phyloP scores from a whole-genome alignment of 2,113 vertebrate species.

The Grantiella picta region DNA sequence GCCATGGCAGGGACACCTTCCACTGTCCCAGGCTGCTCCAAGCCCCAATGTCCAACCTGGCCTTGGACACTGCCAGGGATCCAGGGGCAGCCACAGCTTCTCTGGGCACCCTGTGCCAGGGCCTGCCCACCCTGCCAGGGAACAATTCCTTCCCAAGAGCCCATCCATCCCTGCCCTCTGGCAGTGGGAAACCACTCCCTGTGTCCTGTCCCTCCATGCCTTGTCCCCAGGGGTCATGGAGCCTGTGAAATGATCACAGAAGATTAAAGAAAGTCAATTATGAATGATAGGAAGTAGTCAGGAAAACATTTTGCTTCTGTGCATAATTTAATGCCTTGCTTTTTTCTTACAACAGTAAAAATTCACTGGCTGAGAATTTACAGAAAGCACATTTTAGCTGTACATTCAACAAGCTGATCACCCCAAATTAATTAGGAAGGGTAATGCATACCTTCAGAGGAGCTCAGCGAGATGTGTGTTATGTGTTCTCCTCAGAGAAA shows the following conservation, averaged over 20 bases:
- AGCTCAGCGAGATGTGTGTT: neutral
- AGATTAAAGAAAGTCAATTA: neutral
- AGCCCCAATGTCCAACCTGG: fast-evolving
- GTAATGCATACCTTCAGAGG: neutral
- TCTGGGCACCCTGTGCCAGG: neutral
- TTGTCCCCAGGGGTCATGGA: neutral
- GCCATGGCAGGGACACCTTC: neutral
- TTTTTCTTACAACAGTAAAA: neutral
- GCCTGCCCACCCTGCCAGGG: neutral
- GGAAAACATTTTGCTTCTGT: neutral
- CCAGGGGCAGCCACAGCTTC: neutral
- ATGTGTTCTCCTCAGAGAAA: too few species aligned
- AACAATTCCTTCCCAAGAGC: neutral
- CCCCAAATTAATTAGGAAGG: neutral
- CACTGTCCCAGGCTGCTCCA: neutral
- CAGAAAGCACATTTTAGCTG: neutral
- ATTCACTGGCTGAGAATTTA: neutral
- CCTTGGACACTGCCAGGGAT: neutral
- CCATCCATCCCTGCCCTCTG: neutral
- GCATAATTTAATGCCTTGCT: neutral
- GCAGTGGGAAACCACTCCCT: neutral
- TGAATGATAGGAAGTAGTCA: neutral
- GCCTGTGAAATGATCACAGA: neutral
- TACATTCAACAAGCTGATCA: neutral
- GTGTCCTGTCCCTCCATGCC: neutral